Percentiles rank a stretch among this genome's conserved stretches.
phyloP scores from a whole-genome alignment of 2,888 invertebrate genomes.

The Pristionchus japonicus region DNA sequence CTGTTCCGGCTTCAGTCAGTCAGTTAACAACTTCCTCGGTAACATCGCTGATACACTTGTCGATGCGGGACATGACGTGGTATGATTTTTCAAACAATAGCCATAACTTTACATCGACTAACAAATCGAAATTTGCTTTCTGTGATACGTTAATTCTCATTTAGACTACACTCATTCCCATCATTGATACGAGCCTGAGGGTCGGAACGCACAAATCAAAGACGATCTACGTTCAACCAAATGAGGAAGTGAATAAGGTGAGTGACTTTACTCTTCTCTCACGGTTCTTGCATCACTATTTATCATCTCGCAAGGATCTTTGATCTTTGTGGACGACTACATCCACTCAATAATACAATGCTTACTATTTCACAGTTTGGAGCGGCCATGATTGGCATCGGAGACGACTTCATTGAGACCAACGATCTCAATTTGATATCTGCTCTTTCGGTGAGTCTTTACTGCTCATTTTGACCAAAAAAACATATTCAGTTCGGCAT shows the following conservation, averaged over 20 bases:
- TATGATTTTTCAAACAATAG: not conserved
- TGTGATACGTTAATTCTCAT: no score
- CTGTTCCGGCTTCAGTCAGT: not conserved
- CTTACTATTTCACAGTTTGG: not conserved
- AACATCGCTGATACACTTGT: not conserved
- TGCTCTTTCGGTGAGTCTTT: not conserved
- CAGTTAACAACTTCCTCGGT: not conserved
- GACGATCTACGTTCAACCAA: not conserved
- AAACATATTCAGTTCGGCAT: not conserved
- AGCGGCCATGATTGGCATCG: not conserved
- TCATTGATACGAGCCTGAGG: not conserved
- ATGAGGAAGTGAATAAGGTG: not conserved
- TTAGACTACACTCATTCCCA: not conserved
- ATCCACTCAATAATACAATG: no score
- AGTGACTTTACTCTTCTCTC: not conserved
- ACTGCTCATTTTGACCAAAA: not conserved
- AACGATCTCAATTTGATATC: not conserved
- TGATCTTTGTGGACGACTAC: no score
- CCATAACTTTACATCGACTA: not conserved
- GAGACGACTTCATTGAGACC: not conserved
- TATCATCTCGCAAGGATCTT: no score
- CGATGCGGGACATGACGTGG: constrained; percentile 32
- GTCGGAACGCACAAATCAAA: not conserved
- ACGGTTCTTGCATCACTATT: no score
- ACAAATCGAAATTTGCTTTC: not conserved